A percentile compares a stretch with the other conserved stretches of the same genome.
phyloP scores from a whole-genome alignment of 2,888 invertebrate genomes.

The Hyposoter didymator region DNA sequence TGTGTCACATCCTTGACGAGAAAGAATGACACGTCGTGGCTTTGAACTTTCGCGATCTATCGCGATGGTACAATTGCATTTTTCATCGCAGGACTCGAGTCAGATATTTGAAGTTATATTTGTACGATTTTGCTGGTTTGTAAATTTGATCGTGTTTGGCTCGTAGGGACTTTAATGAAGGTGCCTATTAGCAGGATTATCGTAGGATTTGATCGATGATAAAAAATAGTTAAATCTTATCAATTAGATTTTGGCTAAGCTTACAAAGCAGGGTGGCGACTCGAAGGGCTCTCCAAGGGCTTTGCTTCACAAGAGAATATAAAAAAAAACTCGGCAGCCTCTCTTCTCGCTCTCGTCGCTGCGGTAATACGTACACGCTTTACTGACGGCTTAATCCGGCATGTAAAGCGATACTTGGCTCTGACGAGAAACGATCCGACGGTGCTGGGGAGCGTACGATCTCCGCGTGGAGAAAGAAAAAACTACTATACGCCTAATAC shows the following conservation, averaged over 20 bases:
- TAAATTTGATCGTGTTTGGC: too few relatives aligned
- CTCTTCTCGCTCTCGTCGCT: conserved; percentile 22
- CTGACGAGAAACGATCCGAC: conserved; percentile 80
- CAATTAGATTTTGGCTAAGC: conserved; percentile 65
- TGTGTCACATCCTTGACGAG: neutral
- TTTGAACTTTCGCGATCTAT: conserved; percentile 40
- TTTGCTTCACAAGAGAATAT: conserved; percentile 48
- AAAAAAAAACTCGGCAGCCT: conserved; percentile 35
- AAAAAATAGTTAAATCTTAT: conserved; percentile 46
- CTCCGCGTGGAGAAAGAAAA: conserved; percentile 72
- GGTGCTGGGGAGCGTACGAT: conserved; percentile 75
- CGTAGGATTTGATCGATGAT: conserved; percentile 41
- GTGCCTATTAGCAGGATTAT: conserved; percentile 20
- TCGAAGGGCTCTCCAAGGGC: conserved; percentile 14
- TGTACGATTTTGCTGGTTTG: neutral
- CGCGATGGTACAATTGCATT: neutral
- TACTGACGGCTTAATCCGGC: conserved; percentile 78
- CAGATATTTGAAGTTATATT: neutral
- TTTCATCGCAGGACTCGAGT: neutral
- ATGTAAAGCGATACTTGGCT: conserved; percentile 76
- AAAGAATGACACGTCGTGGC: neutral
- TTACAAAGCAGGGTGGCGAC: conserved; percentile 56
- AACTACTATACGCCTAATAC: conserved; percentile 47
- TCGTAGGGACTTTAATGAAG: neutral
- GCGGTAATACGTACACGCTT: conserved; percentile 67